Evolutionary conservation across 1,140 invertebrate species (phyloP).

Genomic region (Drosophila insularis): DNA sequence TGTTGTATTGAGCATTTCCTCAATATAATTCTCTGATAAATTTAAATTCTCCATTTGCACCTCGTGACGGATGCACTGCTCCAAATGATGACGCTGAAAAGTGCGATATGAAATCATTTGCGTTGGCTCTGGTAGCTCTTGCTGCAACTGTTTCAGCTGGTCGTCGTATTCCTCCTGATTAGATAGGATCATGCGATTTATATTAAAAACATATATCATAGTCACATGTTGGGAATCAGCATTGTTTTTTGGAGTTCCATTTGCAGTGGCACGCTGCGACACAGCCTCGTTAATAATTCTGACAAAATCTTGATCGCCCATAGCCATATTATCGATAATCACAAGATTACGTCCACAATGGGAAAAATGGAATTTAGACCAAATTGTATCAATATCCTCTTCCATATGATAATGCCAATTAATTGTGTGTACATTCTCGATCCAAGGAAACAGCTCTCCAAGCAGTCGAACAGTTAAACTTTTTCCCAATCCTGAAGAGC

Average conservation of each 20-base stretch:
- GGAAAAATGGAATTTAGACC: conserved; percentile 7
- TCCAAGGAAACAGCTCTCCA: conserved; percentile 46
- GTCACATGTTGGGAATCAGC: conserved; percentile 25
- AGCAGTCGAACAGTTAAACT: conserved; percentile 41
- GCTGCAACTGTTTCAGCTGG: background rate
- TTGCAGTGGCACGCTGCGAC: background rate
- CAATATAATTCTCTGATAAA: conserved; percentile 7
- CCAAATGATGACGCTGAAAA: conserved; percentile 28
- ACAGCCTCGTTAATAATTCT: conserved; percentile 18
- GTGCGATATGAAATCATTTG: conserved; percentile 33
- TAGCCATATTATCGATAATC: conserved; percentile 52
- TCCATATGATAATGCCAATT: conserved; percentile 31
- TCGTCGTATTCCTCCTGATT: conserved; percentile 8
- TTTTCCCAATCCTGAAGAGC: conserved; percentile 54
- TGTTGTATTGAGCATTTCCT: conserved; percentile 28
- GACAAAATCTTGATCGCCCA: conserved; percentile 26
- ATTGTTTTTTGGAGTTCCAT: background rate
- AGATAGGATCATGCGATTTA: conserved; percentile 24
- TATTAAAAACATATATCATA: conserved; percentile 52
- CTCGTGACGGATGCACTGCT: conserved; percentile 45
- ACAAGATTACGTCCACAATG: conserved; percentile 56
- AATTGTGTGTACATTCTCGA: conserved; percentile 41
- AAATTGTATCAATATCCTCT: background rate
- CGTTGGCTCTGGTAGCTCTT: conserved; percentile 10
- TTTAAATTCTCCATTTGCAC: background rate